These are phyloP conservation scores for Clamator glandarius DNA, from an alignment of 2,797 vertebrate species.

Conservation along the genomic window DNA sequence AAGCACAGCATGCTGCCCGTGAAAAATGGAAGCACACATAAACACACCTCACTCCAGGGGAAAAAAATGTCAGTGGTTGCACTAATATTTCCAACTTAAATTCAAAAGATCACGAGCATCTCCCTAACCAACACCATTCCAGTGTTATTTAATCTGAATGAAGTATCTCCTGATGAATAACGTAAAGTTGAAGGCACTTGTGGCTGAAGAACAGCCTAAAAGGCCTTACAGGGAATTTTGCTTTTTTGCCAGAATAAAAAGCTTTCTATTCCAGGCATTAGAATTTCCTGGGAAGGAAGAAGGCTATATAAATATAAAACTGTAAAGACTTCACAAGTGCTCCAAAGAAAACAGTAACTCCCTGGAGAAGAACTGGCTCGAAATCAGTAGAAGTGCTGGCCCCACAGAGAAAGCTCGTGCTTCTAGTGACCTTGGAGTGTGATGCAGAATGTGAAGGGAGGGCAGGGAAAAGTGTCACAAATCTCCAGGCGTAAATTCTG, in stretches of 20 bases:
- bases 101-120: not conserved
- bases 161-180: not conserved
- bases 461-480: not conserved
- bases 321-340: not conserved
- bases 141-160: not conserved
- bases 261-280: not conserved
- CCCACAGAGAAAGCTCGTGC: not conserved
- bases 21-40: not conserved
- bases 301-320: not conserved
- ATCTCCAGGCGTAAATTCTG: not conserved
- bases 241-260: not conserved
- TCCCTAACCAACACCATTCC: not conserved
- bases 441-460: not conserved
- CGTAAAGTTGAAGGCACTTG: not conserved
- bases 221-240: not conserved
- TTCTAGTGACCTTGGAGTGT: not conserved
- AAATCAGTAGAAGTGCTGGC: not conserved
- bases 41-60: not conserved
- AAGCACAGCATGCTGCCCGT: not conserved
- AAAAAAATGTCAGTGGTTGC: not conserved
- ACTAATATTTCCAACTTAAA: not conserved
- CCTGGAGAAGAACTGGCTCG: not conserved
- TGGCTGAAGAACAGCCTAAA: not conserved
- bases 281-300: not conserved
- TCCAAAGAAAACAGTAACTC: not conserved